These are phyloP conservation scores for Tychaedon coryphoeus DNA, from an alignment of 2,113 vertebrate genomes.

Conservation along the genomic window DNA sequence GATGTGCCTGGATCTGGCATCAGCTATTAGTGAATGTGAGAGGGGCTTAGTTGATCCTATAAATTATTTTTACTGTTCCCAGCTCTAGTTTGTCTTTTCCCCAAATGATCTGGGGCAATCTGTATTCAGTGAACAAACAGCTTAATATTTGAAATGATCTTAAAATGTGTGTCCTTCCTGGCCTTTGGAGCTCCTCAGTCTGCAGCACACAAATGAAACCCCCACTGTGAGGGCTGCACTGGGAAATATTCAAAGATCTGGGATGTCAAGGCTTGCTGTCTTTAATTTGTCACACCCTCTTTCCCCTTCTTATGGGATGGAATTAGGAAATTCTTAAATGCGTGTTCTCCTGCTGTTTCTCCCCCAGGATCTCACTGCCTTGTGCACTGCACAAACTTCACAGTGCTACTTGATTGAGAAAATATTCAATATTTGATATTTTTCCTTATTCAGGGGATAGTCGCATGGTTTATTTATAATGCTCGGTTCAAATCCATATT, in stretches of 20 bases:
- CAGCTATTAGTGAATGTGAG: not conserved
- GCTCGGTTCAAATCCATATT: not conserved
- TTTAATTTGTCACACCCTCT: not conserved
- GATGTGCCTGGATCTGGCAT: not conserved
- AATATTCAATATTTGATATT: not conserved
- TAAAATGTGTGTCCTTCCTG: not conserved
- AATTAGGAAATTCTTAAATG: not conserved
- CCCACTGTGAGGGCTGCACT: not conserved
- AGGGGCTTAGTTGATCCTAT: not conserved
- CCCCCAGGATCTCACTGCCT: not conserved
- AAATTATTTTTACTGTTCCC: not conserved
- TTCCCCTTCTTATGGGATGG: not conserved
- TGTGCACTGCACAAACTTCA: not conserved
- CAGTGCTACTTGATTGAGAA: not conserved
- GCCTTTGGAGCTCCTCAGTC: not conserved
- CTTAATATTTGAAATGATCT: not conserved
- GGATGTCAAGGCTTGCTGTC: not conserved
- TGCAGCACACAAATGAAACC: not conserved
- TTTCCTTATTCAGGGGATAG: not conserved
- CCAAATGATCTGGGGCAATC: not conserved
- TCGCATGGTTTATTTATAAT: constrained; percentile 22
- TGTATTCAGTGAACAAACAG: not conserved
- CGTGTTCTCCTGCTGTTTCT: not conserved
- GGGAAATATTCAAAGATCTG: not conserved
- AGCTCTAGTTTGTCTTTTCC: not conserved